These are phyloP conservation scores for Rhadinocentrus ornatus DNA, from an alignment of 2,797 vertebrate species.

Conservation along the genomic window DNA sequence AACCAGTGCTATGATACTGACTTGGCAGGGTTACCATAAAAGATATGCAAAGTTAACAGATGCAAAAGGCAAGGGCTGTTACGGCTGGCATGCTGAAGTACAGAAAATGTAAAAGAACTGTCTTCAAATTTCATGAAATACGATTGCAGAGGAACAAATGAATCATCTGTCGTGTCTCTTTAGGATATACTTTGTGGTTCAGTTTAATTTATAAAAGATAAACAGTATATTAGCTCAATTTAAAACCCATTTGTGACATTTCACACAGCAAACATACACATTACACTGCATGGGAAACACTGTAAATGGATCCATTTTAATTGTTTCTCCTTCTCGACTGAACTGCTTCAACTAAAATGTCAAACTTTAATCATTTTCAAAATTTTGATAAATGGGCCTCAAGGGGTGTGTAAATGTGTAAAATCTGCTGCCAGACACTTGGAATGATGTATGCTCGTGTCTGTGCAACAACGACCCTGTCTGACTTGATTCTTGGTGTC, in stretches of 20 bases:
- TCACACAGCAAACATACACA: rapidly evolving
- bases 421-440: neutral
- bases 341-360: neutral
- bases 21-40: no score
- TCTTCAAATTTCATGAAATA: no score
- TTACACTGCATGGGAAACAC: neutral
- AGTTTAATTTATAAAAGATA: neutral
- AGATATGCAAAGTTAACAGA: no score
- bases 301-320: neutral
- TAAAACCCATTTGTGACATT: neutral
- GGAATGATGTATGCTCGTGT: neutral
- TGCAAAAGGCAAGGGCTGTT: no score
- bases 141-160: neutral
- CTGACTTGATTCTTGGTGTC: neutral
- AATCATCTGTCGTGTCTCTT: neutral
- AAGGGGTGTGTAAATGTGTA: neutral
- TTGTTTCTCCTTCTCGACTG: neutral
- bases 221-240: no score
- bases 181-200: neutral
- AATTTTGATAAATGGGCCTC: neutral
- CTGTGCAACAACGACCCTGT: neutral
- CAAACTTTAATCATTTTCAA: neutral
- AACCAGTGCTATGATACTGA: no score
- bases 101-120: no score
- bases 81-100: no score